Base-by-base conservation (phyloP, 2,113 vertebrate species). In the Actenoides hombroni region DNA sequence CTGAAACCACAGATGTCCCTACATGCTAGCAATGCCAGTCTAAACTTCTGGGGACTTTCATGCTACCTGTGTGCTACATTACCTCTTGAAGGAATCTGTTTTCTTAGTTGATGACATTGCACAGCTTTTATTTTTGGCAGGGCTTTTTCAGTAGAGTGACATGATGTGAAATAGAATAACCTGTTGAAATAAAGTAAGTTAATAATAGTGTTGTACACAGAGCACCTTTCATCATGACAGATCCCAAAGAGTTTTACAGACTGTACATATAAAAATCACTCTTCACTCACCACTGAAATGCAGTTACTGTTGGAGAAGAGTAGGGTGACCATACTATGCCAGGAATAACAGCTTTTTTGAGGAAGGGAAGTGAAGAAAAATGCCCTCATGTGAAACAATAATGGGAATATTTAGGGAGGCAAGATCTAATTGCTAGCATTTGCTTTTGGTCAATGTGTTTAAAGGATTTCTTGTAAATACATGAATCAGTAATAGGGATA, bases 281-380 rank as follows among this genome's bases (percentile, higher is more conserved):
- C 60, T 87, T 91, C 56, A 76, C 29, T 74, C 67, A 70, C 69
- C 57, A 76, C 65, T 93, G 93, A 96, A 94, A 88, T 79, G 40
- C 48, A 78, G 60, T 91, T 75, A 65, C 69, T 88, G 67, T 48
- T 93, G 51, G 57, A 91, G 69, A 92, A 88, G 86, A 91, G 90
- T 90, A 96, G 76, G 11, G 16, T 88, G 71, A 46, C 73, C 28
- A 42, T 73, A 42, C 46, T 31, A 56, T 95, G 80, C 93, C 91
- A 92, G 90, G 18, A 96, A 92, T 86, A 95, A 88, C 90, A 96
- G 86, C 86, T 96, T 90, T 92, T 95, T 84, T 83, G 81, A 79
- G 83, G 54, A 92, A 86, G 42, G 17, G 64, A 94, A 83, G 71
- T 84, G 59, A 84, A 84, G 59, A 88, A 93, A 90, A 90, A 77